Conservation (phyloP, 2,797 vertebrate species). For the Malacoctenus gilli region DNA sequence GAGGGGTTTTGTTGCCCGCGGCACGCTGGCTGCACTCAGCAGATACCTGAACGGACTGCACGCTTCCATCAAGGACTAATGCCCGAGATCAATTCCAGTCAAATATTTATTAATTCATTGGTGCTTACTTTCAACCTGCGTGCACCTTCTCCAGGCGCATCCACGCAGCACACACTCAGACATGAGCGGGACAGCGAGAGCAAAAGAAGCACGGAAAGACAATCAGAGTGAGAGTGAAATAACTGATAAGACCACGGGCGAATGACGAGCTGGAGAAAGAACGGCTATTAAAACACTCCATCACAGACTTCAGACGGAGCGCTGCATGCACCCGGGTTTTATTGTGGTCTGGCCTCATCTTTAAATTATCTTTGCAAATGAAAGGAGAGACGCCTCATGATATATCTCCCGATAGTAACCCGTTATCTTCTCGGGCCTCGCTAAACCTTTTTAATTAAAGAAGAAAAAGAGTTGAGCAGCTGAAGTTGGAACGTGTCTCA, state of each 20-base stretch:
- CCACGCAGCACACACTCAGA: background rate
- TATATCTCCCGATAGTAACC: constrained; percentile 58
- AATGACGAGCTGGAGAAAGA: constrained; percentile 15
- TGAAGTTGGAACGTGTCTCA: constrained; percentile 23
- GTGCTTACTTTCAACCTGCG: constrained; percentile 1
- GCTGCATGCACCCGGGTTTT: constrained; percentile 43
- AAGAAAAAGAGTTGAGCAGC: constrained; percentile 33
- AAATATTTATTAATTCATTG: constrained; percentile 11
- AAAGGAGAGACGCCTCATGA: constrained; percentile 53
- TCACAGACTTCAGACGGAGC: constrained; percentile 26
- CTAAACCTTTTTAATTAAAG: constrained; percentile 35
- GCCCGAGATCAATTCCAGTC: constrained; percentile 20
- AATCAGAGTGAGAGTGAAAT: constrained; percentile 39
- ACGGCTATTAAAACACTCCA: background rate
- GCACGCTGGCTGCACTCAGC: constrained; percentile 34
- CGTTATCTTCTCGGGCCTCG: constrained; percentile 45
- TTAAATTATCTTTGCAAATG: constrained; percentile 57
- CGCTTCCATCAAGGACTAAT: constrained; percentile 20
- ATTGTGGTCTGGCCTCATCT: constrained; percentile 45
- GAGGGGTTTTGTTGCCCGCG: constrained; percentile 34
- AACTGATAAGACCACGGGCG: constrained; percentile 26
- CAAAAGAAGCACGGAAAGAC: constrained; percentile 29
- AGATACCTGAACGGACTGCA: constrained; percentile 28
- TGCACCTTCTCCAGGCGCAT: constrained; percentile 4
- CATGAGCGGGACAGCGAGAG: background rate